A percentile compares a stretch with the other conserved stretches of the same genome.
phyloP scores from a whole-genome alignment of 64 coral and sea anemone genomes.

The Actinia equina region DNA sequence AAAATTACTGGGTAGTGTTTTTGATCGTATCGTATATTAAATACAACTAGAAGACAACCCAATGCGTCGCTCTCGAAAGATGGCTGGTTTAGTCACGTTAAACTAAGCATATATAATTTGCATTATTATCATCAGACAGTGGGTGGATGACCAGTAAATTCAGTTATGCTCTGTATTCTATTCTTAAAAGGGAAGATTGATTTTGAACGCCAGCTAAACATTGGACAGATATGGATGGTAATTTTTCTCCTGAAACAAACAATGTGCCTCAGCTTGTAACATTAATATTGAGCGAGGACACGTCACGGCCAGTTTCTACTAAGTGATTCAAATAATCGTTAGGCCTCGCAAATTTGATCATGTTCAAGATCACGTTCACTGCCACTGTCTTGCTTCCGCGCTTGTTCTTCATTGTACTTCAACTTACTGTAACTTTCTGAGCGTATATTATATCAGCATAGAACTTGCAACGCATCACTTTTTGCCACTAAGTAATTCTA shows the following conservation, averaged over 20 bases:
- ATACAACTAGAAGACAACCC: background rate
- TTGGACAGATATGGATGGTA: background rate
- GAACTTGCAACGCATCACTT: background rate
- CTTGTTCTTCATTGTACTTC: background rate
- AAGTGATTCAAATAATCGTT: background rate
- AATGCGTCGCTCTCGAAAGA: background rate
- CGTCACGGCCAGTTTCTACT: background rate
- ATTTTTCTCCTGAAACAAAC: background rate
- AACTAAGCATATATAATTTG: background rate
- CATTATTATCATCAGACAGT: background rate
- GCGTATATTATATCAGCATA: background rate
- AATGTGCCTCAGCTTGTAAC: background rate
- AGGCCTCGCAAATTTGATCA: constrained; percentile 6
- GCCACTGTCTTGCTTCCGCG: background rate
- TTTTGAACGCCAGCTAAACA: background rate
- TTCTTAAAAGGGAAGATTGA: background rate
- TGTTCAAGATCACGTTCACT: background rate
- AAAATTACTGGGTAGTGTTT: background rate
- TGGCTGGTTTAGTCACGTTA: background rate
- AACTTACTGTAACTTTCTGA: background rate
- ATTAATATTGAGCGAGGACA: background rate
- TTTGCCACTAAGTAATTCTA: no score
- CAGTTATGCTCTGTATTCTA: background rate
- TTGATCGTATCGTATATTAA: background rate
- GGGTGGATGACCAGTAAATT: background rate